Conservation (phyloP, 2,888 invertebrate species). For the Perithous albicinctus region DNA sequence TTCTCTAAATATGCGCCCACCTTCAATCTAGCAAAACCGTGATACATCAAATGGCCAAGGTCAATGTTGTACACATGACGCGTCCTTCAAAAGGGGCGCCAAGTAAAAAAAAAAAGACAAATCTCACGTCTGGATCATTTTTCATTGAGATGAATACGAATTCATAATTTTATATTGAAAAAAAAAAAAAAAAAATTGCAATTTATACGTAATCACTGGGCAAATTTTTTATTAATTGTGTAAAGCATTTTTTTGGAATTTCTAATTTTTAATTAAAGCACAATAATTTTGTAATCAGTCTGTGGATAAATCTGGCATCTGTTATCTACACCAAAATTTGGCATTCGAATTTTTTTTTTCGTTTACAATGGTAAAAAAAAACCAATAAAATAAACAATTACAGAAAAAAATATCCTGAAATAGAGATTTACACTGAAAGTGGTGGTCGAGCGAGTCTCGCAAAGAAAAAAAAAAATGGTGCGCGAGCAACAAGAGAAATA, state of each 20-base stretch:
- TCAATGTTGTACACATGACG: constrained; percentile 19
- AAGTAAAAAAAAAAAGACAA: no score
- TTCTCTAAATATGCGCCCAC: constrained; percentile 41
- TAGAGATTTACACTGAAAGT: not conserved
- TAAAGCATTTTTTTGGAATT: no score
- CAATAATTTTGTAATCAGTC: not conserved
- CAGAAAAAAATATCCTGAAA: not conserved
- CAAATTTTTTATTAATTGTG: no score
- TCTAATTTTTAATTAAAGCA: not conserved
- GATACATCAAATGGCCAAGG: constrained; percentile 37
- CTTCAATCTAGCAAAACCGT: constrained; percentile 39
- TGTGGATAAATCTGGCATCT: no score
- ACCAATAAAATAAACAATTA: no score
- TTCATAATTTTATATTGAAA: not conserved
- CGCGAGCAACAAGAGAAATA: not conserved
- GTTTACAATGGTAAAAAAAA: no score
- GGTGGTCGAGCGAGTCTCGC: not conserved
- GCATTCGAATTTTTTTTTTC: no score
- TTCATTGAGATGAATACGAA: not conserved
- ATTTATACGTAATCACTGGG: no score
- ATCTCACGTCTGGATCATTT: not conserved
- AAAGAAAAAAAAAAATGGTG: not conserved
- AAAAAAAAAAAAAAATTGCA: no score
- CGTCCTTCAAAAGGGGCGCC: not conserved
- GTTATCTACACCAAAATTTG: no score